Percentiles rank a stretch among this genome's conserved stretches.
Evolutionary conservation across 2,113 vertebrate genomes (phyloP).

Genomic region (Apteryx owenii): DNA sequence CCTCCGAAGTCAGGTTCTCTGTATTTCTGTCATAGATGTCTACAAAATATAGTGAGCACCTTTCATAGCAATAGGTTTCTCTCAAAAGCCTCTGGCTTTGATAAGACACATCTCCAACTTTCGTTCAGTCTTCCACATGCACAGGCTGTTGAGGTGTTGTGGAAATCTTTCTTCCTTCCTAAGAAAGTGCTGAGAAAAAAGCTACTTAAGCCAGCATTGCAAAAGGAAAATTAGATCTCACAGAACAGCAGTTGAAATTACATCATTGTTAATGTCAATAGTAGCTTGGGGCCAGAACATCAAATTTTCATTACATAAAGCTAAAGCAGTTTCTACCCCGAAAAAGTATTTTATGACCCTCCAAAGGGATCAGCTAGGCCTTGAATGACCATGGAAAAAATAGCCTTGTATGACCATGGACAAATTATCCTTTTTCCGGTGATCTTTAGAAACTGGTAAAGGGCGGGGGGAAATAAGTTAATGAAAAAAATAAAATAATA

Average conservation of each 20-base stretch:
- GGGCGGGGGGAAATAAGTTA: background rate
- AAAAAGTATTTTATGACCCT: background rate
- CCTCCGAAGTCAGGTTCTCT: background rate
- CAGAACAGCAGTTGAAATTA: background rate
- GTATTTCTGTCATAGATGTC: background rate
- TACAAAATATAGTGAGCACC: rapidly evolving
- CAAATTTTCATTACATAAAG: background rate
- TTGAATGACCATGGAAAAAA: background rate
- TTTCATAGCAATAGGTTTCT: background rate
- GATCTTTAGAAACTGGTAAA: background rate
- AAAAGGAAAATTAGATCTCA: background rate
- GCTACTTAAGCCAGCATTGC: background rate
- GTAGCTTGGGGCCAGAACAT: constrained; percentile 1
- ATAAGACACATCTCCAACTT: background rate
- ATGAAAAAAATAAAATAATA: background rate
- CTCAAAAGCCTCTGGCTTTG: background rate
- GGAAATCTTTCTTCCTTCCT: background rate
- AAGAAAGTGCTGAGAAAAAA: background rate
- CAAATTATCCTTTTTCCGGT: background rate
- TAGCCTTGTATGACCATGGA: background rate
- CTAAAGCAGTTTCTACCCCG: background rate
- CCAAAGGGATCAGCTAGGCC: background rate
- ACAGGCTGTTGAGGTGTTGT: background rate
- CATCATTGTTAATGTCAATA: background rate
- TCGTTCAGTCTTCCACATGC: background rate